A percentile compares a stretch with the other conserved stretches of the same genome.
phyloP scores from a whole-genome alignment of 92 coral and sea anemone species.

The Phenganax stokvisi region DNA sequence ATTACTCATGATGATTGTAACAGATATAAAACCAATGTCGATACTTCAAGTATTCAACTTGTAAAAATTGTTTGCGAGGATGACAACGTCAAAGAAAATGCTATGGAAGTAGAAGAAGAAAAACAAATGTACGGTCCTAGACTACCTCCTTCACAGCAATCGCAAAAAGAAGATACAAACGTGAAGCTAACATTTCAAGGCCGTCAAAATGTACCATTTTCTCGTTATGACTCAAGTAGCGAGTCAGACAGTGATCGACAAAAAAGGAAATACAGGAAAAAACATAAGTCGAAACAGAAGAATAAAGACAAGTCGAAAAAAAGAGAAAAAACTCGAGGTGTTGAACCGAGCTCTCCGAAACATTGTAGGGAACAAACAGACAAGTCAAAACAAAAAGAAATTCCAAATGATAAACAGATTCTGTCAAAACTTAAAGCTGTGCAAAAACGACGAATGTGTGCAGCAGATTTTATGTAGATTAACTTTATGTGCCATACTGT shows the following conservation, averaged over 20 bases:
- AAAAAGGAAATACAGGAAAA: conserved; percentile 44
- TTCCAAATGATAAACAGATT: conserved; percentile 63
- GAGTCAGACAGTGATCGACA: conserved; percentile 28
- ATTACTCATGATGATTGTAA: not conserved
- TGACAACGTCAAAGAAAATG: not conserved
- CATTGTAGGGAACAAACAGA: not conserved
- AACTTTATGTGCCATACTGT: not conserved
- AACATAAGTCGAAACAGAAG: conserved; percentile 50
- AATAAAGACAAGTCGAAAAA: conserved; percentile 41
- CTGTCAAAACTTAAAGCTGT: conserved; percentile 71
- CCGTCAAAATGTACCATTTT: conserved; percentile 24
- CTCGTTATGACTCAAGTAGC: conserved; percentile 16
- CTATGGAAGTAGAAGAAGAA: conserved; percentile 22
- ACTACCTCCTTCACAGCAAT: conserved; percentile 21
- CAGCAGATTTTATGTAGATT: conserved; percentile 84
- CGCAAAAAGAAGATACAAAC: not conserved
- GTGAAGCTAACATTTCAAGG: not conserved
- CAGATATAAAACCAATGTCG: not conserved
- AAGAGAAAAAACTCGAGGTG: conserved; percentile 14
- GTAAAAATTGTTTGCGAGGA: not conserved
- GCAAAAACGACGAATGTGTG: conserved; percentile 77
- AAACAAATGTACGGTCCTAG: conserved; percentile 21
- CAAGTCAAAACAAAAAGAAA: not conserved
- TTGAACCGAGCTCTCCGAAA: not conserved
- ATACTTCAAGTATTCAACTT: not conserved